phyloP scores from a whole-genome alignment of 1,140 invertebrate genomes.

The Cherax destructor region DNA sequence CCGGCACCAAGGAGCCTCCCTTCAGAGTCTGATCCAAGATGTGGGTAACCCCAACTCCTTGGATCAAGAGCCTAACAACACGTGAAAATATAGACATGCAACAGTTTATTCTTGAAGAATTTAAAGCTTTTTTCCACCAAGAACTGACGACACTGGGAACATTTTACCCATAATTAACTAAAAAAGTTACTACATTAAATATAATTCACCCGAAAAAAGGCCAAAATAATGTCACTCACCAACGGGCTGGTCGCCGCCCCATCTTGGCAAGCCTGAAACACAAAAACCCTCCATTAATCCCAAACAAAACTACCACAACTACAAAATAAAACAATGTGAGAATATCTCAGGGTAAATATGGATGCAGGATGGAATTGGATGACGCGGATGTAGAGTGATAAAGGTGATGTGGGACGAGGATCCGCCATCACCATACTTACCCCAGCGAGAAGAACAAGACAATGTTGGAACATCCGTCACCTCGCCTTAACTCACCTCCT shows the following conservation, averaged over 20 bases:
- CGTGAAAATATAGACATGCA: neutral
- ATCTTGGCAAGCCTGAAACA: neutral
- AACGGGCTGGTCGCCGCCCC: conserved; percentile 3
- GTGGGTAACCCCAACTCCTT: too few species aligned
- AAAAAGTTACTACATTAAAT: neutral
- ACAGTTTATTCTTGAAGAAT: neutral
- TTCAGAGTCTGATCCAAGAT: too few species aligned
- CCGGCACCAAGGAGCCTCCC: too few species aligned
- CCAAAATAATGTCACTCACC: neutral
- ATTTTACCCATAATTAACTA: neutral
- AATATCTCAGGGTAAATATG: too few species aligned
- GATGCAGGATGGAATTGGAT: neutral
- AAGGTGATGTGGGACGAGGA: neutral
- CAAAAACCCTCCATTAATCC: neutral
- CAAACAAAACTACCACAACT: neutral
- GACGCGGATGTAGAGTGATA: neutral
- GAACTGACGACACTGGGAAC: neutral
- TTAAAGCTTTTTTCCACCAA: neutral
- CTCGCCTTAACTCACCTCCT: neutral
- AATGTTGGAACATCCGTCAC: neutral
- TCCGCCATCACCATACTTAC: neutral
- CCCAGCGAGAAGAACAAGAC: neutral
- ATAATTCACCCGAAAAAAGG: neutral
- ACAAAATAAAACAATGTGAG: neutral
- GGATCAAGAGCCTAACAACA: too few species aligned